These are phyloP conservation scores for Manis crassicaudata DNA, from an alignment of 2,797 vertebrate genomes.

Conservation along the genomic window DNA sequence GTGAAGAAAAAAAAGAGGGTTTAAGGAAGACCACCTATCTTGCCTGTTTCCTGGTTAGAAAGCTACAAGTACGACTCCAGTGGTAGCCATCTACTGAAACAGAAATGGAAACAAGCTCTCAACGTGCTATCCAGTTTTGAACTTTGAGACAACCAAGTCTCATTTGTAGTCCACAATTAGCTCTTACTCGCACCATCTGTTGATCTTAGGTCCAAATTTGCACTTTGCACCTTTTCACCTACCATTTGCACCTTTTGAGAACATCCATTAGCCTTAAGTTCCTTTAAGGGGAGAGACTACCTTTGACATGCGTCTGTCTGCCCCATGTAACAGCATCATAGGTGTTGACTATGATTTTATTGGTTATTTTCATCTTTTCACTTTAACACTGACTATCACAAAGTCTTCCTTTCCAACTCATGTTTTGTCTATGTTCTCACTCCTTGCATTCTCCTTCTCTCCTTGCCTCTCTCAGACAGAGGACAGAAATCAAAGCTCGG, in stretches of 20 bases:
- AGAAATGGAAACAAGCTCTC: not conserved
- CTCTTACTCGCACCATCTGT: not conserved
- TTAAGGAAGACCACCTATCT: not conserved
- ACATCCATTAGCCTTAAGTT: not conserved
- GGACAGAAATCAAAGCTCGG: not conserved
- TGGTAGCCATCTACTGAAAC: not conserved
- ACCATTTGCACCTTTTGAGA: not conserved
- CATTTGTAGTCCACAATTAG: not conserved
- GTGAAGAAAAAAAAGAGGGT: not conserved
- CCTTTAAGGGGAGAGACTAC: not conserved
- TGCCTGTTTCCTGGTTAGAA: not conserved
- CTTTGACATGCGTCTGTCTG: not conserved
- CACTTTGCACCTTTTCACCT: not conserved
- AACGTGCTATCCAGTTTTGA: not conserved
- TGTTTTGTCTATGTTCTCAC: not conserved
- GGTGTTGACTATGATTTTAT: not conserved
- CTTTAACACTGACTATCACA: not conserved
- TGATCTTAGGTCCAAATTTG: not conserved
- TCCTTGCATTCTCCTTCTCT: not conserved
- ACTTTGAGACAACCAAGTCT: not conserved
- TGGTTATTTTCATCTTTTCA: not conserved
- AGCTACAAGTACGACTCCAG: not conserved
- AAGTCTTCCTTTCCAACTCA: not conserved
- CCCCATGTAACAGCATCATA: not conserved
- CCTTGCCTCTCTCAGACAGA: not conserved